These are phyloP conservation scores for Cephus cinctus DNA, from an alignment of 1,140 invertebrate species.

Conservation along the genomic window DNA sequence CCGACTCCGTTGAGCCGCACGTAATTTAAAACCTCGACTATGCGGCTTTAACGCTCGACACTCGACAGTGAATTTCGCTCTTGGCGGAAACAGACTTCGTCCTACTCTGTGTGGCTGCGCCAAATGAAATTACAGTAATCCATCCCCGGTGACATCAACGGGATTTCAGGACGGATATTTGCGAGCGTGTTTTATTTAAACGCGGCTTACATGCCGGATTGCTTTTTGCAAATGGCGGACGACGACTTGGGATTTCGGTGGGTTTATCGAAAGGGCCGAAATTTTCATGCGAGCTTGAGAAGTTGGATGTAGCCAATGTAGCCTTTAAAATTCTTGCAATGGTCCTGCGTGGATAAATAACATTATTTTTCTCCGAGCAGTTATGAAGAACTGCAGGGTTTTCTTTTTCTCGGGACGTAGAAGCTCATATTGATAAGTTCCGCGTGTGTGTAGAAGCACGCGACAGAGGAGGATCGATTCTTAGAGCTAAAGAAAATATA, in stretches of 20 bases:
- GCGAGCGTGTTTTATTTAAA: background rate
- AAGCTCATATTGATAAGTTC: background rate
- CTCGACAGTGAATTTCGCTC: background rate
- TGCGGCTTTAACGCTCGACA: background rate
- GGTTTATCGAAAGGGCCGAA: too few relatives aligned
- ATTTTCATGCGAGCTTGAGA: too few relatives aligned
- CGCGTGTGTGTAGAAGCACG: background rate
- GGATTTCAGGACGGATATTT: conserved; percentile 2
- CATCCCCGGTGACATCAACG: conserved; percentile 18
- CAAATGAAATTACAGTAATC: conserved; percentile 10
- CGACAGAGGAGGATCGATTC: background rate
- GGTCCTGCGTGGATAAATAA: background rate
- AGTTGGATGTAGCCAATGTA: too few relatives aligned
- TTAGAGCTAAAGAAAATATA: conserved; percentile 1
- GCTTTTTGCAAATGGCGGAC: background rate
- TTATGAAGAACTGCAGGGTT: conserved; percentile 6
- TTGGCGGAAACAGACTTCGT: background rate
- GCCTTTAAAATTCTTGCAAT: background rate
- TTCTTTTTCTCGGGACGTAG: conserved; percentile 1
- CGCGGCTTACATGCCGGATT: background rate
- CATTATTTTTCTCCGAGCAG: background rate
- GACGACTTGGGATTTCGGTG: background rate
- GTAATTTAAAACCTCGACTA: conserved; percentile 10
- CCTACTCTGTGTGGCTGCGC: background rate
- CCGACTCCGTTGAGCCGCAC: conserved; percentile 23